phyloP scores from a whole-genome alignment of 2,797 vertebrate species.

The Sebastes melanostomus region DNA sequence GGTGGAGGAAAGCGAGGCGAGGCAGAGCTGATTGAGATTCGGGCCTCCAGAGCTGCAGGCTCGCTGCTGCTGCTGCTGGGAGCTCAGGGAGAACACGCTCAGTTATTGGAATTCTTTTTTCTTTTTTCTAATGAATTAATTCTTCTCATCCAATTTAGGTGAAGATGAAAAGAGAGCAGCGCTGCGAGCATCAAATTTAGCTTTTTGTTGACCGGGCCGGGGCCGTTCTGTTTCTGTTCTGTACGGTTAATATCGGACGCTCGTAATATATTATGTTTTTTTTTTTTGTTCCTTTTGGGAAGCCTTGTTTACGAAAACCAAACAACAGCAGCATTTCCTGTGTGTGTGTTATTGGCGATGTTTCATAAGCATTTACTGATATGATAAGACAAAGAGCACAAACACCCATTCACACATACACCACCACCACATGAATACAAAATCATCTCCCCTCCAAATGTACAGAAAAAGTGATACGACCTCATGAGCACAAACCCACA shows the following conservation, averaged over 20 bases:
- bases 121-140: conserved; percentile 80
- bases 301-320: conserved; percentile 48
- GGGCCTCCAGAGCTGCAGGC: conserved; percentile 79
- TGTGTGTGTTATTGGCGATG: conserved; percentile 23
- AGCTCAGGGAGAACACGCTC: conserved; percentile 73
- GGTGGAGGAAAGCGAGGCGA: conserved; percentile 66
- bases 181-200: conserved; percentile 71
- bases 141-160: conserved; percentile 81
- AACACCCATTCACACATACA: neutral
- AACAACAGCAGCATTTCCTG: conserved; percentile 41
- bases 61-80: conserved; percentile 73
- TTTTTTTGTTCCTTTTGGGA: conserved; percentile 14
- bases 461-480: neutral
- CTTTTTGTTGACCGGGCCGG: conserved; percentile 69
- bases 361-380: conserved; percentile 45
- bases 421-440: conserved; percentile 2
- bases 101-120: conserved; percentile 73
- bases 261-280: conserved; percentile 50
- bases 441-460: neutral
- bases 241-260: conserved; percentile 64
- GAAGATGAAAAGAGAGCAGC: conserved; percentile 75
- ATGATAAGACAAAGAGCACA: conserved; percentile 33
- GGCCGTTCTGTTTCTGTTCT: conserved; percentile 52
- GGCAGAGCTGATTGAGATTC: conserved; percentile 82
- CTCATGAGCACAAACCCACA: neutral